A percentile compares a stretch with the other conserved stretches of the same genome.
phyloP scores from a whole-genome alignment of 2,888 invertebrate species.

The Ophioninae sp. region DNA sequence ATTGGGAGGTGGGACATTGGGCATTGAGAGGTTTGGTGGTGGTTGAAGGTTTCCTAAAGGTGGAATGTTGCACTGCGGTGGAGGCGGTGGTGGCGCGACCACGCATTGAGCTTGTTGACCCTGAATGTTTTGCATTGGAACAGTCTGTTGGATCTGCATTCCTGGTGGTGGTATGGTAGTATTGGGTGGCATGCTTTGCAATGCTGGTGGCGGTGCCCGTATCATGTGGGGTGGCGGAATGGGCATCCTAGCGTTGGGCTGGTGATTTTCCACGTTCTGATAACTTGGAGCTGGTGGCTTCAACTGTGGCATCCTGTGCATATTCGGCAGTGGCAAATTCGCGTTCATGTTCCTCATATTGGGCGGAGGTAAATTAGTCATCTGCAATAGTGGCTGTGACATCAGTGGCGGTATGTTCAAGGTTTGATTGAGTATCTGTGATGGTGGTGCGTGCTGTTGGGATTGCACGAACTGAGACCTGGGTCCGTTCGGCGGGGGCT shows the following conservation, averaged over 20 bases:
- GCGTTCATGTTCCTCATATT: slow-evolving; percentile 71
- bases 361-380: slow-evolving; percentile 75
- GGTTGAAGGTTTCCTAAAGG: slow-evolving; percentile 70
- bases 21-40: slow-evolving; percentile 75
- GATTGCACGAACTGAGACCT: slow-evolving; percentile 69
- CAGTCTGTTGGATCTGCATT: slow-evolving; percentile 59
- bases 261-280: slow-evolving; percentile 69
- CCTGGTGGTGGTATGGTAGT: slow-evolving; percentile 76
- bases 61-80: slow-evolving; percentile 74
- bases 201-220: slow-evolving; percentile 61
- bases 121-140: slow-evolving; percentile 57
- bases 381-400: slow-evolving; percentile 74
- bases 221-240: slow-evolving; percentile 71
- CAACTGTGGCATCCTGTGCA: slow-evolving; percentile 68
- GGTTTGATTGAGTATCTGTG: slow-evolving; percentile 66
- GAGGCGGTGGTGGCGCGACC: slow-evolving; percentile 61
- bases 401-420: slow-evolving; percentile 73
- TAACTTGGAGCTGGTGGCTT: slow-evolving; percentile 67
- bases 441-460: slow-evolving; percentile 46
- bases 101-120: slow-evolving; percentile 58
- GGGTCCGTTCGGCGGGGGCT: slow-evolving; percentile 69
- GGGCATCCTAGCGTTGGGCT: slow-evolving; percentile 70
- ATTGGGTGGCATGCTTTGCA: slow-evolving; percentile 75
- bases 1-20: slow-evolving; percentile 72
- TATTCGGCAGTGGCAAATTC: slow-evolving; percentile 70